These are phyloP conservation scores for Poecilia wingei DNA, from an alignment of 2,797 vertebrate species.

Conservation along the genomic window DNA sequence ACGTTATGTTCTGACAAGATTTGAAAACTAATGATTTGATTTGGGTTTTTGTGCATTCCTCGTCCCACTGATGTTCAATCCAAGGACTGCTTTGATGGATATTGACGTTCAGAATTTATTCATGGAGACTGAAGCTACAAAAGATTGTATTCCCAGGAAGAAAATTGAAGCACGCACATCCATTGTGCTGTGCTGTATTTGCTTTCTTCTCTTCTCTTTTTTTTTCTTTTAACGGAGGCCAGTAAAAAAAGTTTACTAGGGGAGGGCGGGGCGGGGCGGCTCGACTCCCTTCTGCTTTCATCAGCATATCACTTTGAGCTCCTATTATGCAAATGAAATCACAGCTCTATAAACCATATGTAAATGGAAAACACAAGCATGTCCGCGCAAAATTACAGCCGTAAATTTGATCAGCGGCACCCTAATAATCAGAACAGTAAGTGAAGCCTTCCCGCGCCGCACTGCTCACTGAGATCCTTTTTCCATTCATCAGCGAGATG, in stretches of 20 bases:
- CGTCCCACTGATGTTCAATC: not conserved
- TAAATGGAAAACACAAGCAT: slow-evolving; percentile 78
- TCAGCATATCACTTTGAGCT: slow-evolving; percentile 75
- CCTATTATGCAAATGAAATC: slow-evolving; percentile 79
- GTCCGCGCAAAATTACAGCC: slow-evolving; percentile 70
- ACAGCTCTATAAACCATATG: slow-evolving; percentile 74
- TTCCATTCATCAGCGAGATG: slow-evolving; percentile 60
- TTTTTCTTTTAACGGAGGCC: slow-evolving; percentile 41
- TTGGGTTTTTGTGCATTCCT: not conserved
- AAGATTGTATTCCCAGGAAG: slow-evolving; percentile 18
- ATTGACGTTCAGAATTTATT: slow-evolving; percentile 53
- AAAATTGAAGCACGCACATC: slow-evolving; percentile 4
- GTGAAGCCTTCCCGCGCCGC: slow-evolving; percentile 53
- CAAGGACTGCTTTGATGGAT: slow-evolving; percentile 37
- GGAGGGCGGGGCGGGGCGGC: slow-evolving; percentile 10
- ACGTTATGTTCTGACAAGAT: not conserved
- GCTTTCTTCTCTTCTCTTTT: slow-evolving; percentile 45
- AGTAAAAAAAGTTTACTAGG: slow-evolving; percentile 68
- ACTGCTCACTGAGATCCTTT: slow-evolving; percentile 27
- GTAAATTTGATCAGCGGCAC: slow-evolving; percentile 76
- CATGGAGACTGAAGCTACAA: slow-evolving; percentile 24
- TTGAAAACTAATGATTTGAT: not conserved
- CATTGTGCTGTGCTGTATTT: slow-evolving; percentile 49
- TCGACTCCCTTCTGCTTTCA: slow-evolving; percentile 69
- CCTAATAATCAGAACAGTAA: slow-evolving; percentile 73